A percentile compares a stretch with the other conserved stretches of the same genome.
These are phyloP conservation scores for Gnathonemus echidnorhynchus DNA, from an alignment of 2,113 vertebrate species.

Conservation along the genomic window DNA sequence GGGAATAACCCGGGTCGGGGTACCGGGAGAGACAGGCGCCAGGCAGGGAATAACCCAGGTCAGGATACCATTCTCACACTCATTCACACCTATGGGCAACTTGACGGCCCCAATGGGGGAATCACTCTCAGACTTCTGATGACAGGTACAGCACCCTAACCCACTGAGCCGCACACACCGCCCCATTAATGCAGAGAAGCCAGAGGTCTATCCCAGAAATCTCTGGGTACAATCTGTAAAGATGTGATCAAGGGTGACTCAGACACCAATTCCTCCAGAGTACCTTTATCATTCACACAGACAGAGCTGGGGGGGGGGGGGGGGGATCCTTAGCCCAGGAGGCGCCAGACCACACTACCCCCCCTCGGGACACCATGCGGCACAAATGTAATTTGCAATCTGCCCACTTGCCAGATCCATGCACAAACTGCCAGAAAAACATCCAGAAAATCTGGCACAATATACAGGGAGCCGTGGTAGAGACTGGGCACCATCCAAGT, in stretches of 20 bases:
- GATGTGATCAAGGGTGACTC: not conserved
- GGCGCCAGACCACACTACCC: not conserved
- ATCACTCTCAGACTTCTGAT: not conserved
- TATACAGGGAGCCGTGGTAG: not conserved
- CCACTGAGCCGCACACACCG: not conserved
- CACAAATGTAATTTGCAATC: not conserved
- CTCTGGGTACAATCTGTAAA: not conserved
- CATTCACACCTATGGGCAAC: not conserved
- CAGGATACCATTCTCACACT: not conserved
- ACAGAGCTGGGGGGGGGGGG: not conserved
- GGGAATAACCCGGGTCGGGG: not conserved
- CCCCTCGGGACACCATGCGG: not conserved
- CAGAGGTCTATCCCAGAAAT: not conserved
- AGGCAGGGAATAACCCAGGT: not conserved
- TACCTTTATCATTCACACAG: not conserved
- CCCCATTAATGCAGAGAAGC: not conserved
- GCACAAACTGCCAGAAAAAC: not conserved
- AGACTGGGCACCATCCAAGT: not conserved
- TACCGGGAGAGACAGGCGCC: not conserved
- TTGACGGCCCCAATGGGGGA: not conserved
- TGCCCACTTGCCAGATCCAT: not conserved
- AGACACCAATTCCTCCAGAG: not conserved
- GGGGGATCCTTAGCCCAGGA: not conserved
- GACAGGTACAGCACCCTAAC: not conserved
- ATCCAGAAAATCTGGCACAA: not conserved